Conservation (phyloP, 2,113 vertebrate genomes). For the Microcebus jonahi region DNA sequence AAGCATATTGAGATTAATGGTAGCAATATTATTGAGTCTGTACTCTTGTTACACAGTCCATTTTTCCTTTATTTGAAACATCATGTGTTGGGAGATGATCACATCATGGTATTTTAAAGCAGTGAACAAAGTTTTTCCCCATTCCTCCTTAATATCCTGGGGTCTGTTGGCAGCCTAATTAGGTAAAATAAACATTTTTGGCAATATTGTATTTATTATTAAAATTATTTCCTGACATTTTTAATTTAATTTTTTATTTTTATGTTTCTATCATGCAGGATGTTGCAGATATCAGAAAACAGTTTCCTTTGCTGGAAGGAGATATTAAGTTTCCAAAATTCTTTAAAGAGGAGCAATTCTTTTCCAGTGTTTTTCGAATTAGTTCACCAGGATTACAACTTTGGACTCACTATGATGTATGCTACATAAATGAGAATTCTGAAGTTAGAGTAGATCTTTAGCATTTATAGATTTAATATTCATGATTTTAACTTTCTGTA, state of each 20-base stretch:
- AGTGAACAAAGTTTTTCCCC: neutral
- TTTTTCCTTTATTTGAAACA: neutral
- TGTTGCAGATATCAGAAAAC: conserved; percentile 93
- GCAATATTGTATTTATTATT: neutral
- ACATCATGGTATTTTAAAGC: neutral
- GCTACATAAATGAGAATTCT: conserved; percentile 21
- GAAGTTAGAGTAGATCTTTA: neutral
- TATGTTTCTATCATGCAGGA: conserved; percentile 86
- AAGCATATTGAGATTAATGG: neutral
- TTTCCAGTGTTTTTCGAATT: conserved; percentile 97
- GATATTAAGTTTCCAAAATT: conserved; percentile 93
- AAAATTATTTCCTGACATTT: neutral
- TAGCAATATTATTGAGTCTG: neutral
- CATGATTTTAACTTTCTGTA: neutral
- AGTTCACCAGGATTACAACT: conserved; percentile 96
- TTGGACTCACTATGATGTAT: conserved; percentile 98
- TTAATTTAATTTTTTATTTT: neutral
- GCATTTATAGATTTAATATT: neutral
- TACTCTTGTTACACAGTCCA: neutral
- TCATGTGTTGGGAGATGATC: neutral
- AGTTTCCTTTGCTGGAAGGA: conserved; percentile 92
- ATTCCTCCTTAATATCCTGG: neutral
- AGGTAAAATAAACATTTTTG: neutral
- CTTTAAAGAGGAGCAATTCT: conserved; percentile 94
- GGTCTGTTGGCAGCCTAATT: neutral